A percentile compares a stretch with the other conserved stretches of the same genome.
phyloP scores from a whole-genome alignment of 2,888 invertebrate genomes.

The Synanthedon myopaeformis region DNA sequence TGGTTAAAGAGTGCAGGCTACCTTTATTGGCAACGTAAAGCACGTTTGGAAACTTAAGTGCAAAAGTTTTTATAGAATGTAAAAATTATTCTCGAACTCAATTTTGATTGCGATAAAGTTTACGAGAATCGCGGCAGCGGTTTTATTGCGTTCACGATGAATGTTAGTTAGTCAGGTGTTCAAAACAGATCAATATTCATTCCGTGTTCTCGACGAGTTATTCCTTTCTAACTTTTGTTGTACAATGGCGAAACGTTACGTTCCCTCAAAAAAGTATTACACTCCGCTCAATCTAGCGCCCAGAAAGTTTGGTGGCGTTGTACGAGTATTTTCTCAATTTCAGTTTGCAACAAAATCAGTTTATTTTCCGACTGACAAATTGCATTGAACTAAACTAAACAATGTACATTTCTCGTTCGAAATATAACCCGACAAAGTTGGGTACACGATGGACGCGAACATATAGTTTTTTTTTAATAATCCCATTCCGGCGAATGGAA shows the following conservation, averaged over 20 bases:
- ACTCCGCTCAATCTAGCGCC: constrained; percentile 25
- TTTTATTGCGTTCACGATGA: constrained; percentile 24
- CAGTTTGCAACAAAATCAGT: constrained; percentile 64
- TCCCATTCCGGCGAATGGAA: not conserved
- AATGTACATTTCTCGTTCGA: constrained; percentile 51
- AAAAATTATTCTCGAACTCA: constrained; percentile 20
- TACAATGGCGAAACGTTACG: constrained; percentile 10
- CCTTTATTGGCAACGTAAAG: constrained; percentile 10
- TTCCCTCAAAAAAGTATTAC: constrained; percentile 37
- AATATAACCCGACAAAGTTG: constrained; percentile 42
- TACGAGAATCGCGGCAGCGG: constrained; percentile 13
- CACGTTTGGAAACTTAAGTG: constrained; percentile 9
- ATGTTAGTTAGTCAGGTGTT: constrained; percentile 15
- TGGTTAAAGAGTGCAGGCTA: constrained; percentile 7
- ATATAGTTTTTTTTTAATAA: not conserved
- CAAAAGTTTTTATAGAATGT: constrained; percentile 28
- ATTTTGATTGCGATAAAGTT: constrained; percentile 30
- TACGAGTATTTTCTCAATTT: constrained; percentile 57
- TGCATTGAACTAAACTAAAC: constrained; percentile 52
- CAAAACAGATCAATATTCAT: constrained; percentile 10
- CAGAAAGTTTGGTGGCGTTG: constrained; percentile 38
- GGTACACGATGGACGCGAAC: not conserved
- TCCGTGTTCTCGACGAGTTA: not conserved
- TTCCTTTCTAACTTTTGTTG: constrained; percentile 11
- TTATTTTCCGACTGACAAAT: constrained; percentile 61